Conservation (phyloP, 1,140 invertebrate species). For the Drosophila kurseongensis region DNA sequence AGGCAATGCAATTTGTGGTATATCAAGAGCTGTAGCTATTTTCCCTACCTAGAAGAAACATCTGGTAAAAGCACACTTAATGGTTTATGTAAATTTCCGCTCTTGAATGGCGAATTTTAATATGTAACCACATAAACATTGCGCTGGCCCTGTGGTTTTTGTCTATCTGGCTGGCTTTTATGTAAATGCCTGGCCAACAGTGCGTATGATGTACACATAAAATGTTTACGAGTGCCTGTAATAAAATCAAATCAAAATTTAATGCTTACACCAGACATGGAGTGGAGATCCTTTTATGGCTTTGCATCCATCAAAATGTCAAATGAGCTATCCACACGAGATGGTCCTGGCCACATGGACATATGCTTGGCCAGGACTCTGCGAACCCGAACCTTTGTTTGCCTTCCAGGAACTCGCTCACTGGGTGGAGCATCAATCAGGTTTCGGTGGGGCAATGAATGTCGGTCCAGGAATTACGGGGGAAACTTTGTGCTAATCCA, state of each 20-base stretch:
- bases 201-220: constrained; percentile 74
- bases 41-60: constrained; percentile 11
- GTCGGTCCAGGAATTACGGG: constrained; percentile 26
- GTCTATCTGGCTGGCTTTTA: constrained; percentile 52
- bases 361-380: constrained; percentile 12
- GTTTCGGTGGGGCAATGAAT: constrained; percentile 24
- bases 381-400: constrained; percentile 4
- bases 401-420: not conserved
- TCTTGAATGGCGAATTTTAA: constrained; percentile 67
- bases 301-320: constrained; percentile 79
- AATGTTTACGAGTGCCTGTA: constrained; percentile 73
- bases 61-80: constrained; percentile 61
- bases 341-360: constrained; percentile 31
- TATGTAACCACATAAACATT: constrained; percentile 72
- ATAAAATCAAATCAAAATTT: constrained; percentile 82
- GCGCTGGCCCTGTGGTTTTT: constrained; percentile 46
- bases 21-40: not conserved
- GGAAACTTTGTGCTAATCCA: constrained; percentile 43
- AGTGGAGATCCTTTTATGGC: constrained; percentile 50
- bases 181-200: constrained; percentile 68
- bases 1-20: constrained; percentile 22
- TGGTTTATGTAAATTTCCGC: constrained; percentile 72
- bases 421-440: constrained; percentile 35
- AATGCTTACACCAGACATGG: constrained; percentile 49
- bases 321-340: constrained; percentile 72